Evolutionary conservation across 2,113 vertebrate species (phyloP).

Genomic region (Saguinus imperator): DNA sequence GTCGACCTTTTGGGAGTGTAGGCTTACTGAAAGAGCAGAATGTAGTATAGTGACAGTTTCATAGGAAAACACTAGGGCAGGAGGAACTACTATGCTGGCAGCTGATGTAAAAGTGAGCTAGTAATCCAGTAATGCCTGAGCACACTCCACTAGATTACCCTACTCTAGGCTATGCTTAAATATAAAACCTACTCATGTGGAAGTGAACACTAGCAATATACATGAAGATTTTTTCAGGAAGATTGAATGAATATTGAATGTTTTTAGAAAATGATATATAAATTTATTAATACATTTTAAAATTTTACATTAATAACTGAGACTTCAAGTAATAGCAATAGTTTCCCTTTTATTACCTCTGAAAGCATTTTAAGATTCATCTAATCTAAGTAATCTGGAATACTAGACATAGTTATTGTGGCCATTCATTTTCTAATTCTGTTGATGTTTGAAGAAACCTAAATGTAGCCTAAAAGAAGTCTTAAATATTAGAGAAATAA

Average conservation of each 20-base stretch:
- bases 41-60: background rate
- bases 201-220: background rate
- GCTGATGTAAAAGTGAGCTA: background rate
- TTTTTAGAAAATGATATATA: background rate
- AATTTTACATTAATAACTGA: background rate
- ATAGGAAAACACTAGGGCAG: background rate
- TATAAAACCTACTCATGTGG: background rate
- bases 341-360: background rate
- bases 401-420: background rate
- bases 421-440: conserved; percentile 9
- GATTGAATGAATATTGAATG: background rate
- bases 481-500: conserved; percentile 18
- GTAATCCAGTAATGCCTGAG: too few species aligned
- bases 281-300: background rate
- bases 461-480: background rate
- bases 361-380: conserved; percentile 6
- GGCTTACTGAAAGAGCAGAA: background rate
- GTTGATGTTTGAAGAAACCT: background rate
- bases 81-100: background rate
- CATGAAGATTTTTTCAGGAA: background rate
- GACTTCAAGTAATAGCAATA: background rate
- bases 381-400: background rate
- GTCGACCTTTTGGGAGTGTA: background rate
- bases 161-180: background rate
- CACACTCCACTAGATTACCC: background rate